A percentile compares a stretch with the other conserved stretches of the same genome.
These are phyloP conservation scores for Hydrotaea cyrtoneurina DNA, from an alignment of 2,888 invertebrate species.

Conservation along the genomic window DNA sequence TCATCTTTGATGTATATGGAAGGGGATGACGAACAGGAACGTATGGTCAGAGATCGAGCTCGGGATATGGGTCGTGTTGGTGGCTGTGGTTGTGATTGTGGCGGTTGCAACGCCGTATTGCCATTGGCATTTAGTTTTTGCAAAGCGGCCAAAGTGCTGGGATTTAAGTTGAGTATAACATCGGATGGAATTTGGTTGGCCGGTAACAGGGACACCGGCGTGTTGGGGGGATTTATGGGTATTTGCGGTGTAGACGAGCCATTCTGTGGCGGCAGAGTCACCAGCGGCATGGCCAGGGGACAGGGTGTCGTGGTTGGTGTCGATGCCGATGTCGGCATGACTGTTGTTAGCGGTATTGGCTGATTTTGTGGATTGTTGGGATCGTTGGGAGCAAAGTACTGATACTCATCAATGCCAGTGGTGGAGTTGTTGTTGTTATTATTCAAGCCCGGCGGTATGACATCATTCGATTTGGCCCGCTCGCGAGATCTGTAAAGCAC, in stretches of 20 bases:
- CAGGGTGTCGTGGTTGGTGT: too few species aligned
- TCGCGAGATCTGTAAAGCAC: constrained; percentile 74
- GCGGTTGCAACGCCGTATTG: constrained; percentile 38
- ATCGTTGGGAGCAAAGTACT: constrained; percentile 78
- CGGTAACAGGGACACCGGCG: constrained; percentile 52
- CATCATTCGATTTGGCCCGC: constrained; percentile 71
- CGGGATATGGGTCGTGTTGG: constrained; percentile 57
- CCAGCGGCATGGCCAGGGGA: neutral
- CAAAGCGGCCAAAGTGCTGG: constrained; percentile 69
- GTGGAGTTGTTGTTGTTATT: constrained; percentile 70
- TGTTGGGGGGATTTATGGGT: neutral
- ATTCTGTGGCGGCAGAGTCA: constrained; percentile 26
- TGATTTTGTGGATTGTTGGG: constrained; percentile 78
- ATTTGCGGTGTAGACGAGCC: constrained; percentile 35
- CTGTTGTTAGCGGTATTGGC: neutral
- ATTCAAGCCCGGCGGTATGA: constrained; percentile 58
- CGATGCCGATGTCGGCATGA: neutral
- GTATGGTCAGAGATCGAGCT: constrained; percentile 64
- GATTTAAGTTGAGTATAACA: constrained; percentile 69
- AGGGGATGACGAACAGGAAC: constrained; percentile 77
- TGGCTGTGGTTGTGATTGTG: neutral
- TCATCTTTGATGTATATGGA: constrained; percentile 79
- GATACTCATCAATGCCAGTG: constrained; percentile 75
- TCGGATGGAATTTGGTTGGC: constrained; percentile 73
- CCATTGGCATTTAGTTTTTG: constrained; percentile 67